Conservation (phyloP, 2,797 vertebrate species). For the Trachurus trachurus region DNA sequence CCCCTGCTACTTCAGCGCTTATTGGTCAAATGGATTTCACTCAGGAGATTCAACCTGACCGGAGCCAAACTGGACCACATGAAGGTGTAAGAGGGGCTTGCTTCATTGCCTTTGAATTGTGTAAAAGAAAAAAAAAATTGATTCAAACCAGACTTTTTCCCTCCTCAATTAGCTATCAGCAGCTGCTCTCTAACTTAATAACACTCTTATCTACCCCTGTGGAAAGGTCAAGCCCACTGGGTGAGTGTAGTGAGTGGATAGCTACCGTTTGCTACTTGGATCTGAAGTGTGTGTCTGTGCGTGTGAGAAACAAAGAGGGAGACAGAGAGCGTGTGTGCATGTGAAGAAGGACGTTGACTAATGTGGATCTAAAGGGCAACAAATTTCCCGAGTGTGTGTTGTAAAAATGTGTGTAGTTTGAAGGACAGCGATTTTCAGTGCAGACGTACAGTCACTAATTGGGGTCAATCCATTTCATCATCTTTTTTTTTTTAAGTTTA, state of each 20-base stretch:
- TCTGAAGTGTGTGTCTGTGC: conserved; percentile 41
- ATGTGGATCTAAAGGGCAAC: conserved; percentile 34
- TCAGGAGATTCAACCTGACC: not conserved
- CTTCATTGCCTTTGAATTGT: conserved; percentile 14
- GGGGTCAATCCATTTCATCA: conserved; percentile 39
- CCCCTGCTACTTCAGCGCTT: not conserved
- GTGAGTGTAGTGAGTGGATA: conserved; percentile 50
- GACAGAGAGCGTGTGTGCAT: conserved; percentile 1
- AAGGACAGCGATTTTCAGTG: conserved; percentile 32
- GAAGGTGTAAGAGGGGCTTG: not conserved
- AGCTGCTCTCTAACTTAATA: conserved; percentile 67
- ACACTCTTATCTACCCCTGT: conserved; percentile 61
- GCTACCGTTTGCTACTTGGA: conserved; percentile 55
- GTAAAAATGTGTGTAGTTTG: conserved; percentile 12
- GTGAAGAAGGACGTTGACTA: conserved; percentile 31
- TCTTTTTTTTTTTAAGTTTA: conserved; percentile 21
- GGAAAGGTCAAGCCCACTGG: conserved; percentile 74
- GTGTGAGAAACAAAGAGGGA: conserved; percentile 15
- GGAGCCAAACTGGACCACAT: not conserved
- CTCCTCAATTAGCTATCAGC: conserved; percentile 67
- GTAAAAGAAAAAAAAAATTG: not conserved
- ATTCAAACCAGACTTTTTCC: conserved; percentile 48
- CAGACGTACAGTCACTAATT: conserved; percentile 26
- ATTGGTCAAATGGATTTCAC: not conserved
- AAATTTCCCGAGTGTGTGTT: conserved; percentile 18